Percentiles rank a stretch among this genome's conserved stretches.
Conservation (phyloP, 2,113 vertebrate genomes). For the Mystacornis crossleyi region DNA sequence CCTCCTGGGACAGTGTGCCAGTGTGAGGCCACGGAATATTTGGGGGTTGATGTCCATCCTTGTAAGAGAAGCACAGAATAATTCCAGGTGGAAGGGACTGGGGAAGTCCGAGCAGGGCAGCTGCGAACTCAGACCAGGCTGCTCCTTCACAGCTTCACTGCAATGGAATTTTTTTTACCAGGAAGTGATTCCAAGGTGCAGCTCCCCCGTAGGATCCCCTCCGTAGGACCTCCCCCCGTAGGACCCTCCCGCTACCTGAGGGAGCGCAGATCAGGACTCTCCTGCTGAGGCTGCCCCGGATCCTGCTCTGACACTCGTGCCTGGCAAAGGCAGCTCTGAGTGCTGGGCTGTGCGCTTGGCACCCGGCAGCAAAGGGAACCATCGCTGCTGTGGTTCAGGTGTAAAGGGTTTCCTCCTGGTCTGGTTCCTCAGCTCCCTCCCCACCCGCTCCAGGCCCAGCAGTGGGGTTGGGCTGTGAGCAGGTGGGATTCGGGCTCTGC, state of each 20-base stretch:
- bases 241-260: not conserved
- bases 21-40: fast-evolving
- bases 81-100: not conserved
- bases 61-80: not conserved
- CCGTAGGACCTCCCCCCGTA: too few species aligned
- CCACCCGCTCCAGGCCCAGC: not conserved
- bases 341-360: not conserved
- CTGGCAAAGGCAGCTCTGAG: not conserved
- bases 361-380: fast-evolving
- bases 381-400: not conserved
- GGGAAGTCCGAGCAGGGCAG: not conserved
- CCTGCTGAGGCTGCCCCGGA: not conserved
- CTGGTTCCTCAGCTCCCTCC: not conserved
- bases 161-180: not conserved
- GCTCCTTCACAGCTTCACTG: not conserved
- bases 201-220: not conserved
- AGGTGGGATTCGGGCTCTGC: not conserved
- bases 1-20: not conserved
- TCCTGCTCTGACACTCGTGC: not conserved
- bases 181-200: not conserved
- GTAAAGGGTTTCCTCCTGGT: not conserved
- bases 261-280: not conserved
- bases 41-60: not conserved
- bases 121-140: not conserved
- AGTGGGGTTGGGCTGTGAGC: not conserved